Evolutionary conservation across 2,888 invertebrate species (phyloP).

Genomic region (Octodonta nipae): DNA sequence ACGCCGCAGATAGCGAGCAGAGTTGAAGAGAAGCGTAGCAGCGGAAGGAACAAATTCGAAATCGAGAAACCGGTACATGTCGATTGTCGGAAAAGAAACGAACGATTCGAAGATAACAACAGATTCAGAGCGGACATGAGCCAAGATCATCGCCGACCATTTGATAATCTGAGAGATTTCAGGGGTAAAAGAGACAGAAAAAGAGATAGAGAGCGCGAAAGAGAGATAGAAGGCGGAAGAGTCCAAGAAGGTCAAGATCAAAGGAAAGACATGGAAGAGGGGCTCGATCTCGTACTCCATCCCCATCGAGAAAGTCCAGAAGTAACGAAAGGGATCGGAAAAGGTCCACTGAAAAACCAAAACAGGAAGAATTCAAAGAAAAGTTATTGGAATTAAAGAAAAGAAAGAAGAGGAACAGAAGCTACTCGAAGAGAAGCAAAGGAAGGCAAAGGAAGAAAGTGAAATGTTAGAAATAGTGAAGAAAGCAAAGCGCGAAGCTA

Average conservation of each 20-base stretch:
- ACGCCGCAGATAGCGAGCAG: slow-evolving; percentile 11
- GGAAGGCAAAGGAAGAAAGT: slow-evolving; percentile 35
- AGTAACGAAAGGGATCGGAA: slow-evolving; percentile 34
- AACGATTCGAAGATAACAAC: no score
- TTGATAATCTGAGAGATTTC: slow-evolving; percentile 4
- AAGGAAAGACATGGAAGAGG: slow-evolving; percentile 19
- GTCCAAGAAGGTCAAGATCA: slow-evolving; percentile 23
- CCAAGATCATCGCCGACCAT: neutral
- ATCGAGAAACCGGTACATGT: slow-evolving; percentile 24
- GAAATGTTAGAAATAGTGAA: slow-evolving; percentile 36
- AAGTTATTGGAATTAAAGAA: slow-evolving; percentile 44
- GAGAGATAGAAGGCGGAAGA: slow-evolving; percentile 10
- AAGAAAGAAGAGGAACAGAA: slow-evolving; percentile 38
- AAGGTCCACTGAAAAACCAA: no score
- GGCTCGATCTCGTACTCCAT: no score
- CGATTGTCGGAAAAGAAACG: no score
- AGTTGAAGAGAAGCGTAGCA: slow-evolving; percentile 17
- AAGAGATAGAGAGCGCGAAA: slow-evolving; percentile 12
- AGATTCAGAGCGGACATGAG: neutral
- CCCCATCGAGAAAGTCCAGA: no score
- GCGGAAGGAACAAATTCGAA: slow-evolving; percentile 31
- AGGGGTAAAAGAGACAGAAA: slow-evolving; percentile 10
- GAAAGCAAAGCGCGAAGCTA: slow-evolving; percentile 32
- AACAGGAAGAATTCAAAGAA: slow-evolving; percentile 8
- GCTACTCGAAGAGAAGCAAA: slow-evolving; percentile 31